phyloP scores from a whole-genome alignment of 2,888 invertebrate species.

The Trachelus stipa region DNA sequence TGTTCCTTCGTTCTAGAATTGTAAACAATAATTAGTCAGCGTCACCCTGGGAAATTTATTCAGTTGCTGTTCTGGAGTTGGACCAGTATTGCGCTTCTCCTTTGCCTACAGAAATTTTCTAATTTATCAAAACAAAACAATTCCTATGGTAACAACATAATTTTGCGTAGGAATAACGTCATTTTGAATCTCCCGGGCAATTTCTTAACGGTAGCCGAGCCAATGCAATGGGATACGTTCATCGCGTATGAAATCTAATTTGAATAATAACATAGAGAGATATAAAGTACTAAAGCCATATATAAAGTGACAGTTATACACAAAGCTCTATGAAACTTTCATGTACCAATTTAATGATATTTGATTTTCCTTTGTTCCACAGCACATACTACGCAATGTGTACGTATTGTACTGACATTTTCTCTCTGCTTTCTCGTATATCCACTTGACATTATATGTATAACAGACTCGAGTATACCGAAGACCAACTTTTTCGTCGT shows the following conservation, averaged over 20 bases:
- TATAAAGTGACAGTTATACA: neutral
- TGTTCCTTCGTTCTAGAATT: conserved; percentile 20
- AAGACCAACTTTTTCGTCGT: neutral
- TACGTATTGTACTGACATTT: neutral
- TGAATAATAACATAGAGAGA: neutral
- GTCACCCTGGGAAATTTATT: conserved; percentile 17
- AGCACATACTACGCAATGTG: neutral
- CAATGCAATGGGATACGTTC: neutral
- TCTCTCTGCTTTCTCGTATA: neutral
- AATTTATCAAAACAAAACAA: neutral
- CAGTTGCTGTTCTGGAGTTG: neutral
- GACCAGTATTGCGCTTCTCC: neutral
- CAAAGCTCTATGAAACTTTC: neutral
- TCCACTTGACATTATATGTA: neutral
- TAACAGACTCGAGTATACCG: neutral
- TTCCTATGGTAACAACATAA: neutral
- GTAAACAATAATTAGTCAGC: conserved; percentile 39
- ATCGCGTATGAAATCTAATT: neutral
- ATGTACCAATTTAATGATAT: neutral
- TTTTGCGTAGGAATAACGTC: neutral
- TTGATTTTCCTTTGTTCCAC: neutral
- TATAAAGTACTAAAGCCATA: neutral
- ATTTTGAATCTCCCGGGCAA: neutral
- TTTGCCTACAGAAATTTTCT: neutral
- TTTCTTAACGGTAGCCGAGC: neutral